Percentiles rank a stretch among this genome's conserved stretches.
phyloP scores from a whole-genome alignment of 2,797 vertebrate species.

The Sebastes matsubarae region DNA sequence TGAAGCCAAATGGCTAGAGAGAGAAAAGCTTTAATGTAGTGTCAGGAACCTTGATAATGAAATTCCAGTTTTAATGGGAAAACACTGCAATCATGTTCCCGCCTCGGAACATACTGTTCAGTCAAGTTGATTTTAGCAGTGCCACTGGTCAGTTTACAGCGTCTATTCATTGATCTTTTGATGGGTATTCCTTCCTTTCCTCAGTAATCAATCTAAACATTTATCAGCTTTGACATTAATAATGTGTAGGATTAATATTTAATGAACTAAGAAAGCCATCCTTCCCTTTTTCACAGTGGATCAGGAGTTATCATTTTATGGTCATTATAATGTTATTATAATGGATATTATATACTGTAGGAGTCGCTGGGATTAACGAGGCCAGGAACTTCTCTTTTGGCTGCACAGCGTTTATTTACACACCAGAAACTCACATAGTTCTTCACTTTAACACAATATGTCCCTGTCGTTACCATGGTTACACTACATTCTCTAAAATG shows the following conservation, averaged over 20 bases:
- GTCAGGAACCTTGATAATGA: constrained; percentile 25
- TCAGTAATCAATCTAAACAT: background rate
- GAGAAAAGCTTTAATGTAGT: background rate
- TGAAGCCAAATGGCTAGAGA: constrained; percentile 4
- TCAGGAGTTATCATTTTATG: background rate
- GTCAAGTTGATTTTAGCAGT: background rate
- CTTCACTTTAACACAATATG: too few relatives aligned
- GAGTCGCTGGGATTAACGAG: background rate
- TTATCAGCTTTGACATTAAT: background rate
- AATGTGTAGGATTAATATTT: background rate
- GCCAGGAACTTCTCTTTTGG: background rate
- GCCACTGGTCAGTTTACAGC: background rate
- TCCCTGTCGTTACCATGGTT: too few relatives aligned
- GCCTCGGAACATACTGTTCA: background rate
- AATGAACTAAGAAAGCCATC: background rate
- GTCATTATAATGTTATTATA: background rate
- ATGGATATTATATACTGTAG: background rate
- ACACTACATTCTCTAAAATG: too few relatives aligned
- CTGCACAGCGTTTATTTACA: background rate
- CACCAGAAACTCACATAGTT: too few relatives aligned
- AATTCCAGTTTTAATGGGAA: constrained; percentile 1
- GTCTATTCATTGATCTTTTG: background rate
- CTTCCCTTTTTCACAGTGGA: background rate
- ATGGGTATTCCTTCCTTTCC: background rate
- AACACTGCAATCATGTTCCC: constrained; percentile 3